These are phyloP conservation scores for Ricordea florida DNA, from an alignment of 92 coral and sea anemone species.

Conservation along the genomic window DNA sequence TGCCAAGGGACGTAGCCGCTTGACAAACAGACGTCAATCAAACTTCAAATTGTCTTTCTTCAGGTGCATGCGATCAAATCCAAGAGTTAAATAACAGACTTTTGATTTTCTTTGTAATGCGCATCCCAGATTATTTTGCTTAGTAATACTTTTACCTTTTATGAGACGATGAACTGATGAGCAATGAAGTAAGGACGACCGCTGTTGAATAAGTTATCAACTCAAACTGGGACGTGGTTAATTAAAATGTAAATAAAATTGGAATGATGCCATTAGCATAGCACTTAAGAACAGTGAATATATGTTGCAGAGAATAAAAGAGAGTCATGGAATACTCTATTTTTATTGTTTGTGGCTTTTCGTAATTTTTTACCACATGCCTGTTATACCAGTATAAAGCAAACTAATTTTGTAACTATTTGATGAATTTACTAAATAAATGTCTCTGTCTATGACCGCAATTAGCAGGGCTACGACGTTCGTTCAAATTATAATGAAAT, in stretches of 20 bases:
- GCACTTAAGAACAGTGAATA: too few species aligned
- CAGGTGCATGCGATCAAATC: too few species aligned
- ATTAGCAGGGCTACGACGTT: constrained; percentile 25
- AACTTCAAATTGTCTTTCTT: too few species aligned
- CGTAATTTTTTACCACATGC: neutral
- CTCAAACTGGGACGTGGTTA: constrained; percentile 41
- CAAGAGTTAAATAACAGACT: too few species aligned
- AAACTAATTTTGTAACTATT: neutral
- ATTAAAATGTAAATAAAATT: constrained; percentile 44
- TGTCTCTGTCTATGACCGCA: constrained; percentile 25
- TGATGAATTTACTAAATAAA: too few species aligned
- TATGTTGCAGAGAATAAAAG: neutral
- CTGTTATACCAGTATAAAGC: neutral
- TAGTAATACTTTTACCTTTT: too few species aligned
- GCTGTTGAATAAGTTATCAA: constrained; percentile 56
- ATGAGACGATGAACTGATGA: too few species aligned
- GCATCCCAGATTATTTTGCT: too few species aligned
- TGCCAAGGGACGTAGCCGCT: too few species aligned
- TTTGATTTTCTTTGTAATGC: too few species aligned
- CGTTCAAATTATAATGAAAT: neutral
- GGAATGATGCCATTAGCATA: constrained; percentile 52
- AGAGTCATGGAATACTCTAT: neutral
- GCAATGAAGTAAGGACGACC: too few species aligned
- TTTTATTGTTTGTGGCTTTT: neutral
- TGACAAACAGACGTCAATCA: too few species aligned